Evolutionary conservation across 2,888 invertebrate species (phyloP).

Genomic region (Uropetala carovei): DNA sequence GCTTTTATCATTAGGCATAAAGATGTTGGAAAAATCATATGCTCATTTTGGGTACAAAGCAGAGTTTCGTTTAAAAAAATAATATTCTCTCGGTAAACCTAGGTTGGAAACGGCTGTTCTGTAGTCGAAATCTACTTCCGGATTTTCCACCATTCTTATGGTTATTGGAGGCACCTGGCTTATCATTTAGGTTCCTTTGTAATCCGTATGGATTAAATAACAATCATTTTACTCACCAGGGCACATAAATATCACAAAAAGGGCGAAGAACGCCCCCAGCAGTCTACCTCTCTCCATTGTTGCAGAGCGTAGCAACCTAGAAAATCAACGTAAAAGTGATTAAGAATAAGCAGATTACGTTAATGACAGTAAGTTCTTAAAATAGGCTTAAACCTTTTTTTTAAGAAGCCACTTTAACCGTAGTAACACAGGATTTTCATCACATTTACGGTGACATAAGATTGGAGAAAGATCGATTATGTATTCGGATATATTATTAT

Average conservation of each 20-base stretch:
- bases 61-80: too few relatives aligned
- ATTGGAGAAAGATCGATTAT: too few relatives aligned
- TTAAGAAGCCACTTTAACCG: not conserved
- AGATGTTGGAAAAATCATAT: too few relatives aligned
- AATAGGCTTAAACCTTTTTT: too few relatives aligned
- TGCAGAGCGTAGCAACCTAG: conserved; percentile 34
- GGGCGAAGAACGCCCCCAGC: conserved; percentile 25
- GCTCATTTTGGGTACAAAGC: too few relatives aligned
- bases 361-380: too few relatives aligned
- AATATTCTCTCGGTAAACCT: too few relatives aligned
- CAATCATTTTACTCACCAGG: not conserved
- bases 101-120: too few relatives aligned
- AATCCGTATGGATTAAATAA: not conserved
- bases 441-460: too few relatives aligned
- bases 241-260: conserved; percentile 27
- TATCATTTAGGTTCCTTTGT: not conserved
- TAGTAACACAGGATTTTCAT: not conserved
- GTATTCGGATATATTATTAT: too few relatives aligned
- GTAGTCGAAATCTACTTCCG: not conserved
- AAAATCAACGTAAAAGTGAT: not conserved
- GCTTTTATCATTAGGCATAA: too few relatives aligned
- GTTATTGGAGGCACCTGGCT: not conserved
- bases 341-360: not conserved
- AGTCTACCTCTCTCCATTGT: not conserved
- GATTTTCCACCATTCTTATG: not conserved